Percentiles rank a stretch among this genome's conserved stretches.
These are phyloP conservation scores for Xiphorhynchus elegans DNA, from an alignment of 2,113 vertebrate species.

Conservation along the genomic window DNA sequence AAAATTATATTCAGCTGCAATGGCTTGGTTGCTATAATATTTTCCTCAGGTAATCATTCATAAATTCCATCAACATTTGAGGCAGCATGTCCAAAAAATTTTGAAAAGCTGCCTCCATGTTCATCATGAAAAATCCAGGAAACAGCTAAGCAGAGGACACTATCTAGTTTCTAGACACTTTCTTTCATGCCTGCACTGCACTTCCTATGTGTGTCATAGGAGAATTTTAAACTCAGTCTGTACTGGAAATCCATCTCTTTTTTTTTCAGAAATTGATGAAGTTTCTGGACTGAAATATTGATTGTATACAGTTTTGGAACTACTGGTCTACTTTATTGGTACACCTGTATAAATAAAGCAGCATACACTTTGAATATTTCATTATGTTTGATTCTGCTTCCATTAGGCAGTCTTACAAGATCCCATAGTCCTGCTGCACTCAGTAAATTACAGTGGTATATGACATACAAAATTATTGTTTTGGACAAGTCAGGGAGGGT, in stretches of 20 bases:
- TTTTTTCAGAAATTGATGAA: not conserved
- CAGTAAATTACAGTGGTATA: not conserved
- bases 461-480: not conserved
- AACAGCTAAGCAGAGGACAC: not conserved
- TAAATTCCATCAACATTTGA: not conserved
- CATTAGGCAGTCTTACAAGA: not conserved
- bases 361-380: not conserved
- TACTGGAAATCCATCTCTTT: not conserved
- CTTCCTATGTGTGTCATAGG: not conserved
- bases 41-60: not conserved
- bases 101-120: not conserved
- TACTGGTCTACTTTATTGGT: not conserved
- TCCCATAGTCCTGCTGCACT: not conserved
- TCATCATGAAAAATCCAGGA: not conserved
- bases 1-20: not conserved
- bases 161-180: not conserved
- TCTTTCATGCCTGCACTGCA: not conserved
- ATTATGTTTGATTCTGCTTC: slow-evolving; percentile 11
- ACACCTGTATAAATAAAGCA: not conserved
- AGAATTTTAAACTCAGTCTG: not conserved
- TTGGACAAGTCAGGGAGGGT: not conserved
- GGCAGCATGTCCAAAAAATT: not conserved
- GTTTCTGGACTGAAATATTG: not conserved
- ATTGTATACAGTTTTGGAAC: not conserved
- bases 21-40: not conserved